Evolutionary conservation across 2,113 vertebrate species (phyloP), one percentile per base, ranked within the genome.

Genomic region (Neotragus moschatus): DNA sequence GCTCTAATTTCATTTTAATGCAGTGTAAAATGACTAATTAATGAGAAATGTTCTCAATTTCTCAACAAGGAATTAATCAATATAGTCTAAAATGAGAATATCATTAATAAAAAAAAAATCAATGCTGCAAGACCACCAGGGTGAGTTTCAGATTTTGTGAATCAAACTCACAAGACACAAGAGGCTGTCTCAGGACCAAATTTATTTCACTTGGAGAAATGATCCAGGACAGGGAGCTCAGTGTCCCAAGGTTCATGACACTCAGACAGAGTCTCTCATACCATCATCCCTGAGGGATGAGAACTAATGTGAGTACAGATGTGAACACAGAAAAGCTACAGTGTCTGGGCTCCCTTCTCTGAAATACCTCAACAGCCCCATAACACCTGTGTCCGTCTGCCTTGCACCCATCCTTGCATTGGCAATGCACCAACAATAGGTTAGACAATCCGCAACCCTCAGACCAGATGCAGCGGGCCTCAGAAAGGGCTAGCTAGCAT

Each of bases 271-370:
- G 53, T 47, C 28, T 77, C 80, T 51, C 61, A 75, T 0, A 4
- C 45, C 25, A 3, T 12, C 23, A 53, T 56, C 21, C 58, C 56
- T 4, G 49, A 84, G 79, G 55, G 56, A 16, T 39, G 49, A 9
- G 33, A 39, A 16, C 53, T 2, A 0, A 58, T 15, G 0, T 13
- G 28, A 26, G 55, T 4, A 39, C 17, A 6, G 49, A 26, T 4
- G 1, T 3, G 1, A 17, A 14, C 63, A 26, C 66, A 15, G 45
- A n/a, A 47, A 61, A 45, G 25, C 58, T 63, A 79, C n/a, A 6
- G 55, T 16, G 12, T 26, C 79, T 82, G 58, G n/a, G n/a, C 36
- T 63, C n/a, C 17, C 19, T 80, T 75, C 11, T 15, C 36, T 21
- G 63, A 53, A 26, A 49, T 10, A 30, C 10, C 21, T 12, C 10